These are phyloP conservation scores for Oreochromis spilurus DNA, from an alignment of 2,113 vertebrate species.

Conservation along the genomic window DNA sequence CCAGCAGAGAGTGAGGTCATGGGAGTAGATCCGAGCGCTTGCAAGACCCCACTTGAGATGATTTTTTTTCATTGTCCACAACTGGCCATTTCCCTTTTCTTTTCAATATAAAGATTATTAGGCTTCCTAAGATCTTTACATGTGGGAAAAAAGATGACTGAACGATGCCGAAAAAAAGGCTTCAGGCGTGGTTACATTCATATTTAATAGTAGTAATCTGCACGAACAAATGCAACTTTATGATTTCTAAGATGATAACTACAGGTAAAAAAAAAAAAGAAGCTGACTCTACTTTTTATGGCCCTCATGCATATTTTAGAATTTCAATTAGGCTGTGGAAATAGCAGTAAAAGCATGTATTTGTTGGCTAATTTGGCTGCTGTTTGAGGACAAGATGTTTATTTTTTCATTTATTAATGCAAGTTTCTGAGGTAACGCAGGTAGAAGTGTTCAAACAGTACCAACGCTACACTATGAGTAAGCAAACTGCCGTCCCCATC, in stretches of 20 bases:
- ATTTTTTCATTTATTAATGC: neutral
- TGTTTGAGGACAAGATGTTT: neutral
- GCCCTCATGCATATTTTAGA: slow-evolving; percentile 28
- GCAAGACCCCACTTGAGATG: slow-evolving; percentile 7
- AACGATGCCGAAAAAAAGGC: neutral
- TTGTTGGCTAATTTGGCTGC: neutral
- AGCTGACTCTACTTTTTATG: slow-evolving; percentile 9
- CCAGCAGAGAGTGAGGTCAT: slow-evolving; percentile 31
- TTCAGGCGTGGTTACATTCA: neutral
- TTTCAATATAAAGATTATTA: neutral
- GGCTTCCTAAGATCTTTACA: neutral
- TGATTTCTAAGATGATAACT: slow-evolving; percentile 15
- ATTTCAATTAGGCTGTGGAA: neutral
- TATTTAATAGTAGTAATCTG: neutral
- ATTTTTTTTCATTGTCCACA: neutral
- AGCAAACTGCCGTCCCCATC: accelerated
- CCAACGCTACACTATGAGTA: accelerated
- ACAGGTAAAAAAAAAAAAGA: neutral
- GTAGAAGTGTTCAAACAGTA: neutral
- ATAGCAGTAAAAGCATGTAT: neutral
- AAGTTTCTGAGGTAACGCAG: too few species aligned
- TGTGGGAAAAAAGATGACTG: neutral
- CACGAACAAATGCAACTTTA: neutral
- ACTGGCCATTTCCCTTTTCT: neutral
- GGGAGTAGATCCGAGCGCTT: neutral